These are phyloP conservation scores for Stichodactyla helianthus DNA, from an alignment of 64 coral and sea anemone genomes.

Conservation along the genomic window DNA sequence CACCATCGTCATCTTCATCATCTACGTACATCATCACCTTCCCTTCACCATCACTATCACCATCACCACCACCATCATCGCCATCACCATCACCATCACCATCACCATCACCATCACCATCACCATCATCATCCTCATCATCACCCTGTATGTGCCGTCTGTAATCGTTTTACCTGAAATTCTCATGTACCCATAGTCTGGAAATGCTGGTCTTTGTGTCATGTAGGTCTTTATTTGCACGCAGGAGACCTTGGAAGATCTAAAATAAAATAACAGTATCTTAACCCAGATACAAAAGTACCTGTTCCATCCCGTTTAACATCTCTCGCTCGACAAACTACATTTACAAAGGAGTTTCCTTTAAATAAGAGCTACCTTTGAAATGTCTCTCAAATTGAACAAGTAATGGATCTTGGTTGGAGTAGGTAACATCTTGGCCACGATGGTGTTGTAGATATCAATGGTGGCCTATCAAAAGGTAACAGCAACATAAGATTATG, in stretches of 20 bases:
- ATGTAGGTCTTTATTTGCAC: constrained; percentile 90
- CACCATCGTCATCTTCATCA: not conserved
- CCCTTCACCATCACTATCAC: not conserved
- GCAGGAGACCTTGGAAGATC: constrained; percentile 96
- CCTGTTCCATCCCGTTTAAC: not conserved
- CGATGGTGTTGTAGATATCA: constrained; percentile 85
- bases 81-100: not conserved
- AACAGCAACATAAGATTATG: not conserved
- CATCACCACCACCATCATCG: no score
- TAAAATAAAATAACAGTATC: not conserved
- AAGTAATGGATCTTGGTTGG: constrained; percentile 99
- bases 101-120: not conserved
- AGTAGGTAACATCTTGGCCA: constrained; percentile 94
- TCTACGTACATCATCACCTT: not conserved
- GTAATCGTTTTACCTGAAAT: constrained; percentile 66
- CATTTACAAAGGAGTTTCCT: not conserved
- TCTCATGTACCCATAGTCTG: constrained; percentile 96
- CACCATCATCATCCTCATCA: not conserved
- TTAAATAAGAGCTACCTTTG: constrained; percentile 52
- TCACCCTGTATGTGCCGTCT: not conserved
- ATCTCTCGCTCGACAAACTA: not conserved
- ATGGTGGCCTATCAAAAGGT: constrained; percentile 76
- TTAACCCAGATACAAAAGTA: not conserved
- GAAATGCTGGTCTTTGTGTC: constrained; percentile 94
- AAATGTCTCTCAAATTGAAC: constrained; percentile 97